Percentiles rank a stretch among this genome's conserved stretches.
These are phyloP conservation scores for Ptychochromis oligacanthus DNA, from an alignment of 2,113 vertebrate genomes.

Conservation along the genomic window DNA sequence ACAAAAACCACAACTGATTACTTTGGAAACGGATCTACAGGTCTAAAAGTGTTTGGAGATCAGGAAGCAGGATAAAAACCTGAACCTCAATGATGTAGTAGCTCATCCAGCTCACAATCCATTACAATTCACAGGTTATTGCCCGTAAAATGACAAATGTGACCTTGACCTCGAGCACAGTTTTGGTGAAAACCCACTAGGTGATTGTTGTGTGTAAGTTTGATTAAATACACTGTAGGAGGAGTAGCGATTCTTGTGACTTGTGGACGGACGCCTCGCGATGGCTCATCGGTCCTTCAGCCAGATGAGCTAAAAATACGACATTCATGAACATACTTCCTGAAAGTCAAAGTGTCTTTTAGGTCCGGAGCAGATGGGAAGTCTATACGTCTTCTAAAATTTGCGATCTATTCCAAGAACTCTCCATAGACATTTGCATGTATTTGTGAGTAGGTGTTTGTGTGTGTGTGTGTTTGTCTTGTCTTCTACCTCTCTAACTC, in stretches of 20 bases:
- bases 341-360: constrained; percentile 45
- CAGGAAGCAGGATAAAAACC: background rate
- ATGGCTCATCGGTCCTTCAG: background rate
- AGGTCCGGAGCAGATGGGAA: background rate
- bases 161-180: no score
- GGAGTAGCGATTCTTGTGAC: background rate
- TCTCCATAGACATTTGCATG: constrained; percentile 41
- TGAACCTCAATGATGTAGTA: background rate
- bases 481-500: constrained; percentile 25
- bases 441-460: background rate
- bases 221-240: background rate
- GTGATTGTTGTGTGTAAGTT: background rate
- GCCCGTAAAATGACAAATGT: background rate
- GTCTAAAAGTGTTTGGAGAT: background rate
- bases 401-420: constrained; percentile 45
- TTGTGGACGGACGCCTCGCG: background rate
- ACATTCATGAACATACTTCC: constrained; percentile 31
- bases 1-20: background rate
- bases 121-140: background rate
- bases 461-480: constrained; percentile 17
- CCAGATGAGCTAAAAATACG: background rate
- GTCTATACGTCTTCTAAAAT: constrained; percentile 35
- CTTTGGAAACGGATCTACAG: background rate
- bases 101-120: background rate
- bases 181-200: background rate